These are phyloP conservation scores for Pherbina coryleti DNA, from an alignment of 2,888 invertebrate genomes.

Conservation along the genomic window DNA sequence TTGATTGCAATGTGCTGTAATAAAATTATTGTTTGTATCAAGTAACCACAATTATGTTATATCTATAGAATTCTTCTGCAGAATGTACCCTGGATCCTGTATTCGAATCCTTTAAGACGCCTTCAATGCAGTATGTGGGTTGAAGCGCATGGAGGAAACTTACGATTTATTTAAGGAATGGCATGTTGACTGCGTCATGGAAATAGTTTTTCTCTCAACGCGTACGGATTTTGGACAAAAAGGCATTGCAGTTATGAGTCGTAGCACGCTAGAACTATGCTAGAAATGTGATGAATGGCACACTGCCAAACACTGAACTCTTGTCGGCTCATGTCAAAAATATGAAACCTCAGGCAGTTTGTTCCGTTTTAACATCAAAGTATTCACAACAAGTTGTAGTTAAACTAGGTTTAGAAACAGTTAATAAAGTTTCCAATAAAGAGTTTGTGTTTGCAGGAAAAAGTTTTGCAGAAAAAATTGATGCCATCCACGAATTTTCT, in stretches of 20 bases:
- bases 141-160: constrained; percentile 73
- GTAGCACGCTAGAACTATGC: constrained; percentile 71
- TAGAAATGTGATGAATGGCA: constrained; percentile 66
- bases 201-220: constrained; percentile 77
- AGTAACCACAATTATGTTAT: not conserved
- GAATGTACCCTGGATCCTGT: constrained; percentile 46
- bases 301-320: constrained; percentile 46
- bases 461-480: constrained; percentile 73
- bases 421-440: constrained; percentile 70
- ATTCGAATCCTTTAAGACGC: constrained; percentile 70
- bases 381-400: constrained; percentile 73
- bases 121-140: constrained; percentile 72
- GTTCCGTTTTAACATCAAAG: constrained; percentile 73
- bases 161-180: constrained; percentile 75
- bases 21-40: constrained; percentile 73
- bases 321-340: constrained; percentile 51
- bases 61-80: constrained; percentile 62
- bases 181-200: constrained; percentile 74
- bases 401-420: constrained; percentile 71
- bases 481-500: constrained; percentile 57
- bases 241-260: constrained; percentile 72
- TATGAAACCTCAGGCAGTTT: constrained; percentile 64
- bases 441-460: constrained; percentile 73
- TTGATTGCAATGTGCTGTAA: constrained; percentile 76
- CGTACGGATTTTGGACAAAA: constrained; percentile 70